Evolutionary conservation across 1,140 invertebrate species (phyloP).

Genomic region (Rhizoglyphus robini): DNA sequence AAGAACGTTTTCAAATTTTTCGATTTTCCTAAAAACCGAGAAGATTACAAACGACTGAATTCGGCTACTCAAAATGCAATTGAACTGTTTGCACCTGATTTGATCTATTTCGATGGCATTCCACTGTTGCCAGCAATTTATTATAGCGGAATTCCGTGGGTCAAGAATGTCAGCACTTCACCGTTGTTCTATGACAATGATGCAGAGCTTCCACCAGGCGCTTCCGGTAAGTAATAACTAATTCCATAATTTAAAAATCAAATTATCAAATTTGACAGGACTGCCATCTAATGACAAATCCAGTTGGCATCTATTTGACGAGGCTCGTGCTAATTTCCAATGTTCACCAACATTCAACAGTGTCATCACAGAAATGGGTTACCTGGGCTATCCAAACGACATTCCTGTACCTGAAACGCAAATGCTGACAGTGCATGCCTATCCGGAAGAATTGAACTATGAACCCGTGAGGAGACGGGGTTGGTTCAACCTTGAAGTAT

Average conservation of each 20-base stretch:
- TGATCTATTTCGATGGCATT: neutral
- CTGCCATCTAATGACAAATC: neutral
- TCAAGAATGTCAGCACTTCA: neutral
- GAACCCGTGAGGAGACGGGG: neutral
- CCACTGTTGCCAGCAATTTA: neutral
- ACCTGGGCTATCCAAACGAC: neutral
- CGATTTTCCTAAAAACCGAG: too few species aligned
- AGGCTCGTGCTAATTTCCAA: neutral
- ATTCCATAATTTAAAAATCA: neutral
- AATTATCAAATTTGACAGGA: neutral
- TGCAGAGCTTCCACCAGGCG: neutral
- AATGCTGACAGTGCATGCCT: neutral
- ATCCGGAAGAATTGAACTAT: neutral
- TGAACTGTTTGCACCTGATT: neutral
- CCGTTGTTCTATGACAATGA: neutral
- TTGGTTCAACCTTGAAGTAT: neutral
- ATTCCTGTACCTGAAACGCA: neutral
- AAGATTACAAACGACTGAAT: too few species aligned
- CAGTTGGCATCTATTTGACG: neutral
- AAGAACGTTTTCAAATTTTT: too few species aligned
- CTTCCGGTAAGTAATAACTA: neutral
- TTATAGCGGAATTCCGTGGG: neutral
- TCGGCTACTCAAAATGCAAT: too few species aligned
- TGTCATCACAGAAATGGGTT: neutral
- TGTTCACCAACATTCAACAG: neutral